Conservation (phyloP, 2,888 invertebrate genomes). For the Bibio marci region DNA sequence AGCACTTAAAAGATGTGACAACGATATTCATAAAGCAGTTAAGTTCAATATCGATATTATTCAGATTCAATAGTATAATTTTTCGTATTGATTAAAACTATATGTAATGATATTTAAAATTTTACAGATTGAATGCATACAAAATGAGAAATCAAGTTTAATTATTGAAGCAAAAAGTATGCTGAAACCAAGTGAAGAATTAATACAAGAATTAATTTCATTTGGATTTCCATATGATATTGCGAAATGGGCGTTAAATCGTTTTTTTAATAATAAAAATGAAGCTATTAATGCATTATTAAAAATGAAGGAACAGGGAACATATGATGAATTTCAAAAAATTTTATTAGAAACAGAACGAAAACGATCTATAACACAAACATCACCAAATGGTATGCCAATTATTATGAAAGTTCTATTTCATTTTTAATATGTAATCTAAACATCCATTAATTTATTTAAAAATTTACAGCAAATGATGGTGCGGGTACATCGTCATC, state of each 20-base stretch:
- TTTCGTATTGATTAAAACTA: neutral
- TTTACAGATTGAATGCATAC: slow-evolving; percentile 17
- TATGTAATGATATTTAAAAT: neutral
- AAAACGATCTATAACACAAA: too few relatives aligned
- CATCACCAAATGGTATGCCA: too few relatives aligned
- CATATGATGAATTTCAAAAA: slow-evolving; percentile 23
- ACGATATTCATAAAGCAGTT: slow-evolving; percentile 49
- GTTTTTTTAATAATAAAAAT: slow-evolving; percentile 35
- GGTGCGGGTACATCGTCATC: neutral
- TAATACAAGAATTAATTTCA: slow-evolving; percentile 21
- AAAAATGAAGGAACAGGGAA: slow-evolving; percentile 20
- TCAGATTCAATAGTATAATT: slow-evolving; percentile 8
- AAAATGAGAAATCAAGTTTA: slow-evolving; percentile 17
- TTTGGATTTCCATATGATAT: slow-evolving; percentile 42
- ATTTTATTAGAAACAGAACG: too few relatives aligned
- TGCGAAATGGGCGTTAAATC: slow-evolving; percentile 36
- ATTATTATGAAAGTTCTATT: too few relatives aligned
- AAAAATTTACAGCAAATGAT: too few relatives aligned
- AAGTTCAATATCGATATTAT: slow-evolving; percentile 1
- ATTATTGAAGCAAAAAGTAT: slow-evolving; percentile 11
- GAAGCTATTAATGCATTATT: slow-evolving; percentile 41
- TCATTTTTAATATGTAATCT: too few relatives aligned
- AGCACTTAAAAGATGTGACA: slow-evolving; percentile 48
- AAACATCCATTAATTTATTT: too few relatives aligned
- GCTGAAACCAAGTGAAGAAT: slow-evolving; percentile 9